Evolutionary conservation across 2,113 vertebrate genomes (phyloP).

Genomic region (Podocnemis expansa): DNA sequence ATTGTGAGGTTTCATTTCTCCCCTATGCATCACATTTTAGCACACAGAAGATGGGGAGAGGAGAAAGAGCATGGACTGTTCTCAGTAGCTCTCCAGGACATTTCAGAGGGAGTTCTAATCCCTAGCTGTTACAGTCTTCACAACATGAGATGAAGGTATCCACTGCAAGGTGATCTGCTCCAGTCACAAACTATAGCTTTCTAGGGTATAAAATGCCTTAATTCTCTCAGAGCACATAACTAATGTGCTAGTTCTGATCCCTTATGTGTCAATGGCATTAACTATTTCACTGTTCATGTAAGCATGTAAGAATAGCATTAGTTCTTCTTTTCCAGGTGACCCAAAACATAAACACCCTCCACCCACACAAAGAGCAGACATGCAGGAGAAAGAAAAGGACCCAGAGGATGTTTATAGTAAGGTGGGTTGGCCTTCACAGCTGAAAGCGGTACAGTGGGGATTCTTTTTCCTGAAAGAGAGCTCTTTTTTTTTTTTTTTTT

Average conservation of each 20-base stretch:
- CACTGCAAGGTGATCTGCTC: not conserved
- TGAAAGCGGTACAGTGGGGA: not conserved
- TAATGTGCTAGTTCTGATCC: not conserved
- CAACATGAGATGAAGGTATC: not conserved
- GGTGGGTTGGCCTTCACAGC: not conserved
- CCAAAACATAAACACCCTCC: not conserved
- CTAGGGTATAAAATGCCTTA: not conserved
- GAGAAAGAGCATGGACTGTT: not conserved
- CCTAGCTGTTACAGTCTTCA: not conserved
- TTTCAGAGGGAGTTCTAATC: not conserved
- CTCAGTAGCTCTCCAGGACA: not conserved
- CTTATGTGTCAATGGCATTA: not conserved
- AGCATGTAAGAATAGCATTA: not conserved
- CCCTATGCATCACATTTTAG: too few relatives aligned
- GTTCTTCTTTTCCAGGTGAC: not conserved
- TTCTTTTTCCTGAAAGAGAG: not conserved
- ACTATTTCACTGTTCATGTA: not conserved
- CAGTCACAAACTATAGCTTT: not conserved
- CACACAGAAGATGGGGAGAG: not conserved
- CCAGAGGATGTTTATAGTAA: not conserved
- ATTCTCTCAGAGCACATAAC: not conserved
- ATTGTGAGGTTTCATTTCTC: not conserved
- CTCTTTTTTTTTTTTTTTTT: not conserved
- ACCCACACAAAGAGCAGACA: not conserved
- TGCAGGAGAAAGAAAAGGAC: not conserved